phyloP scores from a whole-genome alignment of 92 coral and sea anemone species.

The Phenganax marumi region DNA sequence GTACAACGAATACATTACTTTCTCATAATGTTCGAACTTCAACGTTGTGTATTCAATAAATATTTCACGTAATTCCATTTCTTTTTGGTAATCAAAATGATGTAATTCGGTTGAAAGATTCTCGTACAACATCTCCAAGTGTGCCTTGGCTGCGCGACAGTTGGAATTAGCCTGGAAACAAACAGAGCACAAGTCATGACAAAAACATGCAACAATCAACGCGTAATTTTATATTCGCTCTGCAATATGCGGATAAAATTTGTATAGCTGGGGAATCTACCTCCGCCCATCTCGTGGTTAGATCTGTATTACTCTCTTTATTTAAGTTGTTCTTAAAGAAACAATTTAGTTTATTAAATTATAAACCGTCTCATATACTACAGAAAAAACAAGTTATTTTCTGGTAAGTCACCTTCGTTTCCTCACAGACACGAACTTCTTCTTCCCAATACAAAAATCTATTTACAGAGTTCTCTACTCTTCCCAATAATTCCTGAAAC shows the following conservation, averaged over 20 bases:
- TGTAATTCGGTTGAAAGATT: conserved; percentile 76
- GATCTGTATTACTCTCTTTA: conserved; percentile 26
- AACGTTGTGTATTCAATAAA: conserved; percentile 87
- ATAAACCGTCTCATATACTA: neutral
- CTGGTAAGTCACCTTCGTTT: conserved; percentile 65
- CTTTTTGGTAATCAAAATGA: conserved; percentile 91
- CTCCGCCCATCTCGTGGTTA: conserved; percentile 95
- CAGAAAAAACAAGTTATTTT: neutral
- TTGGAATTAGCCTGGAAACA: conserved; percentile 81
- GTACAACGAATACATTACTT: conserved; percentile 56
- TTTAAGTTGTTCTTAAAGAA: conserved; percentile 38
- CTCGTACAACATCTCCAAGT: conserved; percentile 78
- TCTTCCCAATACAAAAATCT: conserved; percentile 88
- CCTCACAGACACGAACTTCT: conserved; percentile 81
- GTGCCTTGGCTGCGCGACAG: conserved; percentile 81
- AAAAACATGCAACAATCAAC: no score
- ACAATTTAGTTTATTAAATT: neutral
- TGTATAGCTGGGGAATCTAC: conserved; percentile 42
- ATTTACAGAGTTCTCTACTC: conserved; percentile 83
- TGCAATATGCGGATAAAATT: neutral
- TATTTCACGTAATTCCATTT: conserved; percentile 83
- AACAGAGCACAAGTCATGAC: no score
- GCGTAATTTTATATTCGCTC: no score
- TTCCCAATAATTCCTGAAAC: conserved; percentile 68
- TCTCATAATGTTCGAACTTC: conserved; percentile 90